A percentile compares a stretch with the other conserved stretches of the same genome.
These are phyloP conservation scores for Trissonchulus sp. DNA, from an alignment of 2,888 invertebrate genomes.

Conservation along the genomic window DNA sequence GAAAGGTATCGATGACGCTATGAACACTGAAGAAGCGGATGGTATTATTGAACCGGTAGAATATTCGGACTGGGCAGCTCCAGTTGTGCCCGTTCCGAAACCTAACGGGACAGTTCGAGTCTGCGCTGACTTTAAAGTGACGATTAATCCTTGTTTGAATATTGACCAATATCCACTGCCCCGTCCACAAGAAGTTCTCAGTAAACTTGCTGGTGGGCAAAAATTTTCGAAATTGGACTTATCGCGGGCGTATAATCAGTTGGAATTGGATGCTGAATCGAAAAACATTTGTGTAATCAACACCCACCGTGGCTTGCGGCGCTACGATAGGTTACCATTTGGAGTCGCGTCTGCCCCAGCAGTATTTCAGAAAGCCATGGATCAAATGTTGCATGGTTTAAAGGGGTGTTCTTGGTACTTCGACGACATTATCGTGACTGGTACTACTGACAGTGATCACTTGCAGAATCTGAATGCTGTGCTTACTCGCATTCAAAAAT, in stretches of 20 bases:
- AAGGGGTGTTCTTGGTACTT: neutral
- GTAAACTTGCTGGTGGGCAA: conserved; percentile 34
- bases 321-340: neutral
- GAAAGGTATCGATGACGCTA: too few relatives aligned
- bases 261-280: conserved; percentile 36
- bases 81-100: conserved; percentile 41
- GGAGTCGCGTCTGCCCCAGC: too few relatives aligned
- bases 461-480: neutral
- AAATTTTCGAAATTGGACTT: conserved; percentile 41
- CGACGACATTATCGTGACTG: neutral
- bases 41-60: too few relatives aligned
- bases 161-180: conserved; percentile 36
- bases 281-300: conserved; percentile 37
- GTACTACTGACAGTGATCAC: neutral
- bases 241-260: conserved; percentile 39
- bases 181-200: conserved; percentile 33
- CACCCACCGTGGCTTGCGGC: conserved; percentile 39
- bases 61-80: conserved; percentile 41
- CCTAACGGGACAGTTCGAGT: conserved; percentile 34
- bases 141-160: too few relatives aligned
- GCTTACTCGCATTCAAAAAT: too few relatives aligned
- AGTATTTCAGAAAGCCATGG: too few relatives aligned
- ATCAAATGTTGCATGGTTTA: neutral
- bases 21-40: too few relatives aligned
- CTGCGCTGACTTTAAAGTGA: too few relatives aligned